Evolutionary conservation across 2,797 vertebrate species (phyloP), one percentile per base, ranked within the genome.

Genomic region (Neosalanx taihuensis): DNA sequence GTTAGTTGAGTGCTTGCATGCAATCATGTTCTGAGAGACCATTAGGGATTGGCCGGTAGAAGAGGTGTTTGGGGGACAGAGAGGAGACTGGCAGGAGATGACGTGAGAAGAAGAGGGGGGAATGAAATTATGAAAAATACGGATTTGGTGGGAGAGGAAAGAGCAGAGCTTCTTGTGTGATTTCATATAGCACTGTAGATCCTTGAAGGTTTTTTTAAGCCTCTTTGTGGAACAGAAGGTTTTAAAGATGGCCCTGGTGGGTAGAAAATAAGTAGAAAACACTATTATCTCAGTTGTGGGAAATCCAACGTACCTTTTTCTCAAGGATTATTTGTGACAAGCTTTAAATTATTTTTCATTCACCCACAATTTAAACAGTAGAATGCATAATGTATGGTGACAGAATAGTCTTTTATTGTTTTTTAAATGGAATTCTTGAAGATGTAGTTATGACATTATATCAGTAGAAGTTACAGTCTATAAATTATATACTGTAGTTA

Each of bases 231-330:
- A 33, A 72, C 41, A 62, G 46, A 29, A 20, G 46, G 33, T 56
- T 75, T 31, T 61, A 26, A 35, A 35, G 30, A 67, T 72, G 6
- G 6, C 76, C 64, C 70, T 73, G 63, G 75, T 66, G 73, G 74
- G 77, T 78, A 59, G 18, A 20, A n/a, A 20, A 18, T 9, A 20
- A n/a, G 66, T 7, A 29, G 7, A 20, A 66, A 6, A 29, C 2
- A 15, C 20, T 66, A 13, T 26, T 29, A 29, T 49, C 64, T 49
- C 64, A 26, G 30, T 29, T 53, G 41, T 72, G 77, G 83, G 85
- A 63, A 60, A 41, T 72, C n/a, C 60, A 20, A 64, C 30, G n/a
- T 70, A 79, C 30, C 77, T 83, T 81, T 80, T 73, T 69, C 75
- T 67, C 49, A 63, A 62, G 65, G 73, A 56, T 46, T 75, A 20